Conservation (phyloP, 2,797 vertebrate genomes). For the Dipus sagitta region DNA sequence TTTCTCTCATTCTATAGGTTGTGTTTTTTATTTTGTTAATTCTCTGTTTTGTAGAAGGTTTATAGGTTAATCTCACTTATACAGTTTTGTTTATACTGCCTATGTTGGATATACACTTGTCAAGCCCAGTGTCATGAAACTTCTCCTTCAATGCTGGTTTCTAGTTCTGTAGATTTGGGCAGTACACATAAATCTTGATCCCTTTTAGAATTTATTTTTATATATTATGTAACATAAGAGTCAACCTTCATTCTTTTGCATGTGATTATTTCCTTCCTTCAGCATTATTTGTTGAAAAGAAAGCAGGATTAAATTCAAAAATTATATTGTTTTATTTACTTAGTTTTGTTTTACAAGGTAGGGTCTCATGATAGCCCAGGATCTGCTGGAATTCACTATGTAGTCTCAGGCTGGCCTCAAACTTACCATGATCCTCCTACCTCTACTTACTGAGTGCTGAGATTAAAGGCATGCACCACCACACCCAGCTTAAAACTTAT, state of each 20-base stretch:
- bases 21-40: background rate
- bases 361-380: too few relatives aligned
- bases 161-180: background rate
- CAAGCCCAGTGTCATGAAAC: background rate
- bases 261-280: background rate
- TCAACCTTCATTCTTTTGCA: background rate
- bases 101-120: background rate
- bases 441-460: too few relatives aligned
- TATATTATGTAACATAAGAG: background rate
- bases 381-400: too few relatives aligned
- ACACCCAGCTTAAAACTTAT: background rate
- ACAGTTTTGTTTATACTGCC: background rate
- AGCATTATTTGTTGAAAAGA: background rate
- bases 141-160: background rate
- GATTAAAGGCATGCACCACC: too few relatives aligned
- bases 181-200: slow-evolving; percentile 2
- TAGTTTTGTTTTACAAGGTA: too few relatives aligned
- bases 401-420: too few relatives aligned
- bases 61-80: background rate
- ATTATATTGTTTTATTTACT: background rate
- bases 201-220: background rate
- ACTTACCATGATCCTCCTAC: too few relatives aligned
- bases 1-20: background rate
- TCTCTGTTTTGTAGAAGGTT: background rate
- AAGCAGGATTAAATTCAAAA: background rate